phyloP scores from a whole-genome alignment of 2,797 vertebrate species.

The Pterois miles region DNA sequence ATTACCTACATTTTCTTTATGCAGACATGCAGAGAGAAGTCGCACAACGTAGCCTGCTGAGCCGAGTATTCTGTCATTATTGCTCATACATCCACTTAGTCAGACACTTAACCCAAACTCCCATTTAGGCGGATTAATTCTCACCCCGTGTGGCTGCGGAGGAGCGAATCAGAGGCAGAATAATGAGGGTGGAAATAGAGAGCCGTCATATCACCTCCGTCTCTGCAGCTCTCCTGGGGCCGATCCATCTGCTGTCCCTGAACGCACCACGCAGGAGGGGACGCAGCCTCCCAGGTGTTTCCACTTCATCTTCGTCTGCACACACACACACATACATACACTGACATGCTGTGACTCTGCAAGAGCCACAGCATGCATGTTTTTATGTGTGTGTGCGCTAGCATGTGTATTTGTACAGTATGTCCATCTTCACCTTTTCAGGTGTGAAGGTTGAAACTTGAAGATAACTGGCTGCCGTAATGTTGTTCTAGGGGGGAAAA shows the following conservation, averaged over 20 bases:
- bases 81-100: too few species aligned
- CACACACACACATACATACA: too few species aligned
- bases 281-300: conserved; percentile 8
- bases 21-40: too few species aligned
- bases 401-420: background rate
- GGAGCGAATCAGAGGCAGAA: background rate
- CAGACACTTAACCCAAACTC: background rate
- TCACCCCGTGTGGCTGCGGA: background rate
- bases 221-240: conserved; percentile 10
- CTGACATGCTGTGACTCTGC: rapidly evolving
- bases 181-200: conserved; percentile 24
- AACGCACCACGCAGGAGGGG: conserved; percentile 1
- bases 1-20: too few species aligned
- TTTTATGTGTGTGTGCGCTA: background rate
- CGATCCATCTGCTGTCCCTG: conserved; percentile 12
- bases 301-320: background rate
- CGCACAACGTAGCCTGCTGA: too few species aligned
- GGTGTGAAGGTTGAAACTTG: too few species aligned
- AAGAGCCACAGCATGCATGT: background rate
- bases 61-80: too few species aligned
- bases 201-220: background rate
- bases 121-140: background rate
- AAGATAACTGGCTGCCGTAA: too few species aligned
- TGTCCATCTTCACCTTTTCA: background rate
- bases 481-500: too few species aligned